phyloP scores from a whole-genome alignment of 2,113 vertebrate genomes.

The Callopanchax toddi region DNA sequence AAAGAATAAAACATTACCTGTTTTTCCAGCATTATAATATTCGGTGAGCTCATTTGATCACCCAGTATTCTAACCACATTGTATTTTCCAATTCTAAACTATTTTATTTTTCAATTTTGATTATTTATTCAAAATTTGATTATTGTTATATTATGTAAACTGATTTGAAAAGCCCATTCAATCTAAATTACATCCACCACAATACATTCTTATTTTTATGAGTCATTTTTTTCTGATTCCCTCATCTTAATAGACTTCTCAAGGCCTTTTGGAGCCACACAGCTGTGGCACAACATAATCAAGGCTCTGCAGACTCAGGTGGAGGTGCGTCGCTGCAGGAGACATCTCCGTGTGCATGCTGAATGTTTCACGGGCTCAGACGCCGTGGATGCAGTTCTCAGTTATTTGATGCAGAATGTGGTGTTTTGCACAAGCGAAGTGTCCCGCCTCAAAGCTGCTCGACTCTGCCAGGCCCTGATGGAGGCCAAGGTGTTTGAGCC shows the following conservation, averaged over 20 bases:
- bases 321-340: conserved; percentile 81
- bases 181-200: too few species aligned
- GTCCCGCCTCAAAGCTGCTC: conserved; percentile 83
- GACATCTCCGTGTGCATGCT: conserved; percentile 77
- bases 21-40: too few species aligned
- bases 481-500: conserved; percentile 87
- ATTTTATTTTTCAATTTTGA: background rate
- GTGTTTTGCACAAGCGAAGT: conserved; percentile 83
- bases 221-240: background rate
- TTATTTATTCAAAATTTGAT: background rate
- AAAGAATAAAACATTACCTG: too few species aligned
- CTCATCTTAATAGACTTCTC: conserved; percentile 59
- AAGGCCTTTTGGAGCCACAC: conserved; percentile 86
- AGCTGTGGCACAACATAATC: conserved; percentile 87
- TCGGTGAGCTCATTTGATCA: too few species aligned
- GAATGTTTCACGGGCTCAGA: conserved; percentile 85
- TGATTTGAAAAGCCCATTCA: too few species aligned
- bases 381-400: conserved; percentile 85
- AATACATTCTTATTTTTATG: too few species aligned
- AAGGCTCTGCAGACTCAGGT: conserved; percentile 82
- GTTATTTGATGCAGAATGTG: conserved; percentile 87
- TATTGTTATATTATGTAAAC: too few species aligned
- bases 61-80: background rate
- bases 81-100: background rate
- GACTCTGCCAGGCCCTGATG: conserved; percentile 88